These are phyloP conservation scores for Gymnoscelis rufifasciata DNA, from an alignment of 2,888 invertebrate species.

Conservation along the genomic window DNA sequence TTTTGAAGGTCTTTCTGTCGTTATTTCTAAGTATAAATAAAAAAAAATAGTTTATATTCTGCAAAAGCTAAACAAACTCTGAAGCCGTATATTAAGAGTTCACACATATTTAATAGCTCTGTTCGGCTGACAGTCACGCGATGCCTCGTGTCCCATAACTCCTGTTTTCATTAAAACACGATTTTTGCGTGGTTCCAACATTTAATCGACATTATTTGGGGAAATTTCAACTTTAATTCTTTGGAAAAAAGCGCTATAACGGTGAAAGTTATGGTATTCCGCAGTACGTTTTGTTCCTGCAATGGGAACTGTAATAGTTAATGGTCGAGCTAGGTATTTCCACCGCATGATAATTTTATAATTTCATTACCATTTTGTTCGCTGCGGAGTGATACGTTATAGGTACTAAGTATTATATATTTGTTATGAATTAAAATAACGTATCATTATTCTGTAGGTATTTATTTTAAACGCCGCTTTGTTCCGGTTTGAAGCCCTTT, in stretches of 20 bases:
- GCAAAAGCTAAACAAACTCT: too few species aligned
- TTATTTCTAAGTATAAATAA: too few species aligned
- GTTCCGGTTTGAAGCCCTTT: too few species aligned
- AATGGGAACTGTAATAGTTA: slow-evolving; percentile 25
- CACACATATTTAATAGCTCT: slow-evolving; percentile 13
- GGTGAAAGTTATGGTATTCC: slow-evolving; percentile 15
- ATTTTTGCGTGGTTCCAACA: slow-evolving; percentile 28
- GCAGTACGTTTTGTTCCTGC: slow-evolving; percentile 13
- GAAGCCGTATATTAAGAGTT: neutral
- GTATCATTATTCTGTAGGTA: too few species aligned
- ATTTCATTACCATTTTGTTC: neutral
- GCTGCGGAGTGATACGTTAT: too few species aligned
- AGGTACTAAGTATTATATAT: too few species aligned
- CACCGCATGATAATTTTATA: slow-evolving; percentile 12
- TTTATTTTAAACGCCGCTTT: too few species aligned
- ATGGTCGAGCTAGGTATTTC: slow-evolving; percentile 13
- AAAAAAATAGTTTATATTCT: too few species aligned
- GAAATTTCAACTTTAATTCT: slow-evolving; percentile 19
- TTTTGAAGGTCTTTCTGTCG: too few species aligned
- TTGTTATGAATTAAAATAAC: too few species aligned
- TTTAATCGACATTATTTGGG: slow-evolving; percentile 17
- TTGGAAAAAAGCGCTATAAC: slow-evolving; percentile 24
- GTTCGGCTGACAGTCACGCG: slow-evolving; percentile 26
- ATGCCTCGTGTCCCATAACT: slow-evolving; percentile 25
- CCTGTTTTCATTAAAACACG: slow-evolving; percentile 27